Conservation (phyloP, 2,888 invertebrate species). For the Colletes collaris region DNA sequence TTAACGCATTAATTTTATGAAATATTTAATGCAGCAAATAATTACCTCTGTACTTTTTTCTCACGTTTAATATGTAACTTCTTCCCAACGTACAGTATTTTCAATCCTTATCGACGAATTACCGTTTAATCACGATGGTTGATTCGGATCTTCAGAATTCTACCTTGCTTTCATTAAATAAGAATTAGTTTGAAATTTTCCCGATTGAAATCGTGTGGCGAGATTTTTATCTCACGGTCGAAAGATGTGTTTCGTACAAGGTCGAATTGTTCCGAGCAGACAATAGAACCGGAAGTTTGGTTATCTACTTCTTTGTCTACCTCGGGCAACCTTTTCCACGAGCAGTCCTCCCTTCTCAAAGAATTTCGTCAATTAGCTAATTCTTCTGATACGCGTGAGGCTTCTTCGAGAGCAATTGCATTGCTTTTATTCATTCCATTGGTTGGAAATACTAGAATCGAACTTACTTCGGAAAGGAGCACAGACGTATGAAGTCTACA, state of each 20-base stretch:
- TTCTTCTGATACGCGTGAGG: conserved; percentile 70
- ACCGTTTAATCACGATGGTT: too few relatives aligned
- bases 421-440: conserved; percentile 67
- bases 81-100: neutral
- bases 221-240: neutral
- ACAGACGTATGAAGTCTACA: neutral
- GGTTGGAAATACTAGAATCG: conserved; percentile 47
- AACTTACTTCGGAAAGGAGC: neutral
- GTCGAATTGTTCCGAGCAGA: conserved; percentile 66
- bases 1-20: conserved; percentile 3
- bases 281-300: conserved; percentile 63
- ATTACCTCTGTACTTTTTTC: neutral
- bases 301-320: conserved; percentile 67
- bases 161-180: too few relatives aligned
- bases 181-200: too few relatives aligned
- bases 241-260: conserved; percentile 59
- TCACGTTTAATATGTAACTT: neutral
- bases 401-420: conserved; percentile 57
- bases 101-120: neutral
- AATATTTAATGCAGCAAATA: conserved; percentile 7
- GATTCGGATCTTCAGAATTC: too few relatives aligned
- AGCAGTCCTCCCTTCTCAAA: conserved; percentile 44
- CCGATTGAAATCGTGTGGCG: too few relatives aligned
- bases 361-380: conserved; percentile 78
- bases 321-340: conserved; percentile 37